Conservation (phyloP, 2,113 vertebrate species). For the Patagioenas fasciata region DNA sequence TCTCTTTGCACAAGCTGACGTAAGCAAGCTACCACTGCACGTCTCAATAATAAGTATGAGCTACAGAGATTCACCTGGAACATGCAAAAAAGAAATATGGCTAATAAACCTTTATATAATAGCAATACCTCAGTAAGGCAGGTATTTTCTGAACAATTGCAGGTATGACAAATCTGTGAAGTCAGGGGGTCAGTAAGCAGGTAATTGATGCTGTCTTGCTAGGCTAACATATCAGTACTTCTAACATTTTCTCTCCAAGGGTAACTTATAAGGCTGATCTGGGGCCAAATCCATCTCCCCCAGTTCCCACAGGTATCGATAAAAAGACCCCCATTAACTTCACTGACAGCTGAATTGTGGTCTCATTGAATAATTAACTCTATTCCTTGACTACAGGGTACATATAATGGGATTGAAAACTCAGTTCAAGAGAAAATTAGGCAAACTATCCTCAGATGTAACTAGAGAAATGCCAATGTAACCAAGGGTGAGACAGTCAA, state of each 20-base stretch:
- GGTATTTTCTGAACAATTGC: neutral
- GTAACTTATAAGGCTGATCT: neutral
- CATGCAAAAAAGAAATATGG: constrained; percentile 48
- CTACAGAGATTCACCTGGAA: constrained; percentile 90
- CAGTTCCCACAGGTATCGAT: neutral
- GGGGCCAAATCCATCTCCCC: neutral
- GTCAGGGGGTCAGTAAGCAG: neutral
- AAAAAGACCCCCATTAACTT: neutral
- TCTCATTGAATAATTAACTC: neutral
- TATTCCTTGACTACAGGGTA: neutral
- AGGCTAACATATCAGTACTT: neutral
- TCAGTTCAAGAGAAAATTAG: neutral
- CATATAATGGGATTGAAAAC: neutral
- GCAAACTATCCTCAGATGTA: neutral
- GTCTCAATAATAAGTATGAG: constrained; percentile 84
- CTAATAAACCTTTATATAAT: neutral
- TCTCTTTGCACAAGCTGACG: constrained; percentile 90
- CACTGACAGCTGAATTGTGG: neutral
- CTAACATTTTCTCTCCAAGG: neutral
- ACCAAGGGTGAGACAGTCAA: neutral
- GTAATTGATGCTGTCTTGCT: neutral
- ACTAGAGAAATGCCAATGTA: neutral
- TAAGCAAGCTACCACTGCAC: constrained; percentile 88
- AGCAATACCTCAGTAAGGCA: neutral
- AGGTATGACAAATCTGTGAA: neutral